These are phyloP conservation scores for Unio delphinus DNA, from an alignment of 2,888 invertebrate species.

Conservation along the genomic window DNA sequence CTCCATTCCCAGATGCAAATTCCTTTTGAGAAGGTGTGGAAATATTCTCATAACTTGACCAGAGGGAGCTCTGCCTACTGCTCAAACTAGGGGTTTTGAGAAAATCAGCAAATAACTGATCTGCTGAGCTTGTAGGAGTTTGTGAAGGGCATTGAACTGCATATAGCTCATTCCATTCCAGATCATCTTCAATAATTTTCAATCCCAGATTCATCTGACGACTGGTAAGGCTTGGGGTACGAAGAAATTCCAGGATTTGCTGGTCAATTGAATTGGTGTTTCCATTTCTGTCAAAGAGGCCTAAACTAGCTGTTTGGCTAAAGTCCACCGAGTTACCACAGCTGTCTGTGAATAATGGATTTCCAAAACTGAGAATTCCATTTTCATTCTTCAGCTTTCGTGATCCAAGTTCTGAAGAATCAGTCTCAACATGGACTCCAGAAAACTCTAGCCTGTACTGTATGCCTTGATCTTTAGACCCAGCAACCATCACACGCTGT, in stretches of 20 bases:
- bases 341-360: conserved; percentile 11
- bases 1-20: conserved; percentile 11
- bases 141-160: conserved; percentile 22
- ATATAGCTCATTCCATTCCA: conserved; percentile 35
- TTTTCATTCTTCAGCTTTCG: conserved; percentile 9
- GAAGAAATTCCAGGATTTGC: conserved; percentile 41
- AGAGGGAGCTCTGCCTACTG: conserved; percentile 42
- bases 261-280: conserved; percentile 19
- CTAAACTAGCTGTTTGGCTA: background rate
- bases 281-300: background rate
- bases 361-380: conserved; percentile 10
- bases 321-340: conserved; percentile 27
- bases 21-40: conserved; percentile 51
- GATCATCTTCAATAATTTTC: conserved; percentile 33
- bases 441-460: conserved; percentile 61
- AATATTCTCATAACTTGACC: conserved; percentile 64
- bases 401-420: conserved; percentile 32
- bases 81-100: conserved; percentile 45
- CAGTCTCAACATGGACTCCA: conserved; percentile 54
- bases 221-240: conserved; percentile 43
- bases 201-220: conserved; percentile 40
- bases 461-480: conserved; percentile 8
- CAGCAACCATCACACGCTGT: too few species aligned
- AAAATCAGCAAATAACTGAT: conserved; percentile 41
- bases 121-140: conserved; percentile 31